A percentile compares a stretch with the other conserved stretches of the same genome.
Conservation (phyloP, 2,797 vertebrate species). For the Kryptopterus vitreolus region DNA sequence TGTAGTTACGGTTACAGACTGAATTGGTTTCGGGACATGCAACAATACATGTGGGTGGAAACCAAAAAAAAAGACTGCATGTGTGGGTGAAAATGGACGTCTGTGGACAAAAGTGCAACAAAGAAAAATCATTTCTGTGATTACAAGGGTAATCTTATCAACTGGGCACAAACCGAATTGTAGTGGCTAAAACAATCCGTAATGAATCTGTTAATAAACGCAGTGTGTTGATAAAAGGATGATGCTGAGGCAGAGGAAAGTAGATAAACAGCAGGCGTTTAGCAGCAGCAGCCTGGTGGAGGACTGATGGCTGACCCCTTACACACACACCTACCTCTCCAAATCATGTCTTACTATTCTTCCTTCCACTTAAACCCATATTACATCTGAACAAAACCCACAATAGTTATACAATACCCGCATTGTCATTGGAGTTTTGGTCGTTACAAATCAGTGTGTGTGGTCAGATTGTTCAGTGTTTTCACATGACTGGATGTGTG, state of each 20-base stretch:
- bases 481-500: constrained; percentile 15
- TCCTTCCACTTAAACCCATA: not conserved
- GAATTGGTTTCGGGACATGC: not conserved
- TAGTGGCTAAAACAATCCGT: not conserved
- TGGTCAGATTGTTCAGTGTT: constrained; percentile 43
- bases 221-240: constrained; percentile 23
- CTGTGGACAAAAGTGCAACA: not conserved
- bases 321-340: constrained; percentile 39
- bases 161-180: not conserved
- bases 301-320: constrained; percentile 59
- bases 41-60: not conserved
- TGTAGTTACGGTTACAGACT: not conserved
- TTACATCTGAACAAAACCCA: not conserved
- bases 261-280: constrained; percentile 55
- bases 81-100: not conserved
- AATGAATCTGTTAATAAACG: not conserved
- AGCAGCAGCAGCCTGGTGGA: constrained; percentile 60
- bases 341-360: not conserved
- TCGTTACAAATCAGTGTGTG: constrained; percentile 47
- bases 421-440: constrained; percentile 9
- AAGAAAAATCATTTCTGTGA: constrained; percentile 5
- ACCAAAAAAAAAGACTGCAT: not conserved
- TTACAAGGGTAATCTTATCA: not conserved
- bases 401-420: not conserved
- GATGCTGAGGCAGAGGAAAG: constrained; percentile 44